Evolutionary conservation across 2,113 vertebrate species (phyloP).

Genomic region (Argyrosomus japonicus): DNA sequence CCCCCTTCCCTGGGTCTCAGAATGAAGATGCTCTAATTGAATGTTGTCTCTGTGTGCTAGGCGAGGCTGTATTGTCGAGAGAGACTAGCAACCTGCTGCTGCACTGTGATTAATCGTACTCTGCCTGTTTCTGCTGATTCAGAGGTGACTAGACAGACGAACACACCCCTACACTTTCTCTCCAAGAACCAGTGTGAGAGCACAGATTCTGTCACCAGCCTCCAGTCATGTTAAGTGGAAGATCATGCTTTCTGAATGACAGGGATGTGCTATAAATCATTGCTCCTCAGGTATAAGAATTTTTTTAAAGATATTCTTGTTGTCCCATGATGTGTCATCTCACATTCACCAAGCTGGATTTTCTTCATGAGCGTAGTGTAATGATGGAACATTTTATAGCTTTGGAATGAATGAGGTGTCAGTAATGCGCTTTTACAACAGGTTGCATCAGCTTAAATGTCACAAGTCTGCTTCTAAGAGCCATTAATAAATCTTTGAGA

Average conservation of each 20-base stretch:
- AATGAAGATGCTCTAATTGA: conserved; percentile 47
- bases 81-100: conserved; percentile 44
- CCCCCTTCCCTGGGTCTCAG: neutral
- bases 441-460: conserved; percentile 31
- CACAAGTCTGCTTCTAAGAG: neutral
- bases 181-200: conserved; percentile 4
- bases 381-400: conserved; percentile 17
- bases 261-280: neutral
- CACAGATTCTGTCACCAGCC: conserved; percentile 2
- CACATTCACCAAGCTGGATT: conserved; percentile 12
- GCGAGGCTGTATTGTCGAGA: conserved; percentile 22
- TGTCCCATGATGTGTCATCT: conserved; percentile 17
- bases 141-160: conserved; percentile 33
- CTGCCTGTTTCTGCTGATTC: conserved; percentile 67
- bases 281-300: neutral
- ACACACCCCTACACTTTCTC: conserved; percentile 30
- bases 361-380: neutral
- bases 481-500: neutral
- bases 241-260: neutral
- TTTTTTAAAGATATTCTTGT: conserved; percentile 1
- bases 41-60: conserved; percentile 31
- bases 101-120: conserved; percentile 59
- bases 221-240: neutral
- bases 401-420: conserved; percentile 7
- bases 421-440: conserved; percentile 26